Evolutionary conservation across 2,797 vertebrate genomes (phyloP), one percentile per base, ranked within the genome.

Genomic region (Leptodactylus fallax): DNA sequence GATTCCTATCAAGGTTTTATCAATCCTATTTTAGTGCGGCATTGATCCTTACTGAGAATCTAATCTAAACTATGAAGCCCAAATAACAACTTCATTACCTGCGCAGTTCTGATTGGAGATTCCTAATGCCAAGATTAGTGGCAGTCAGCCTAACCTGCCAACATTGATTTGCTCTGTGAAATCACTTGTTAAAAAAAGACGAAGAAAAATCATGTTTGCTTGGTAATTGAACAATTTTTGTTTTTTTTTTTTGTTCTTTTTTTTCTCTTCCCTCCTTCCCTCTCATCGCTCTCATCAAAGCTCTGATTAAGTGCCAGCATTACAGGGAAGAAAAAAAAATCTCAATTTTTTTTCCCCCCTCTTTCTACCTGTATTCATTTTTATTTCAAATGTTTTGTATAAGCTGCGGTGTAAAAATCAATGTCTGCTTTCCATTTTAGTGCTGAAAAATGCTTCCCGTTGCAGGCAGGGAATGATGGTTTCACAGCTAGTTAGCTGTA

Each of bases 61-160:
- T 98, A 98, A 98, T 98, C 97, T 97, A 96, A 96, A 97, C 97
- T 97, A 98, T 98, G 97, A 98, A 98, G 97, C 97, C 97, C 97
- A 98, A 89, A 98, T 98, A 98, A 98, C 97, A 97, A 98, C 97
- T 98, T 97, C 96, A 98, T 98, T 98, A 98, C 97, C 97, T 97
- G 97, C 94, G 96, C 95, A 94, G 95, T 95, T 96, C 97, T 97
- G 97, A 98, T 98, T 98, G 97, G 97, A 96, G 97, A 96, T 94
- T 96, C 97, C 95, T 98, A 98, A 98, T 98, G 97, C 97, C 95
- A 96, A 98, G 97, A 98, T 98, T 98, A 98, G 97, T 97, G 97
- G 97, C 96, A 96, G 97, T 95, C 97, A 96, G 96, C 95, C 97
- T 97, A 96, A 96, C 96, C 97, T 98, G 97, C 97, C 97, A 98